Base-by-base conservation (phyloP, 2,888 invertebrate genomes). In the Polietes domitor region DNA sequence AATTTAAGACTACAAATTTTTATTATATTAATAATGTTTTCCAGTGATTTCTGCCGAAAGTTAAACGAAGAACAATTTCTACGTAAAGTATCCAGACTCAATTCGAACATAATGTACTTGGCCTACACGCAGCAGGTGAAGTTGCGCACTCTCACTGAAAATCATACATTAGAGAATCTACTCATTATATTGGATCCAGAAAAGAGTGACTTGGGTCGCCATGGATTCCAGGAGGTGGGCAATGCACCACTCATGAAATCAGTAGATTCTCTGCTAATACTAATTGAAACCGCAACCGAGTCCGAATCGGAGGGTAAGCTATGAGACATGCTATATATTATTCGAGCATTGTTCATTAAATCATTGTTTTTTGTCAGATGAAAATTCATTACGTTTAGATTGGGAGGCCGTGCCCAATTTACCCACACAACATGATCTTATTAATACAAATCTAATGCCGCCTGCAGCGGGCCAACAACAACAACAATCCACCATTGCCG, bases 21-120 rank as follows among this genome's bases (percentile, higher is more conserved):
- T 37, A 10, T 53, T n/a, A 21, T 17, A 6, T 68, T 50, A 50
- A 76, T 70, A 17, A 53, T 70, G 0, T 76, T 43, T 80, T 74
- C 80, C 92, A 97, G 97, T 91, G 97, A 97, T 92, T 97, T 97
- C 93, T 95, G 96, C 90, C 94, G 94, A 86, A 95, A 94, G 89
- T 93, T 96, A 91, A 94, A 93, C 65, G 95, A 95, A 89, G 94
- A 94, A 87, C 95, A 96, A 89, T 96, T 98, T 92, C 93, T 94
- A 87, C 94, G 94, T 86, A 94, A 95, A 92, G 96, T 96, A 79
- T 95, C 96, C 61, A 94, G 96, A 83, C 94, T 97, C 85, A 96
- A 97, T 92, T 95, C 96, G 87, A 97, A 97, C 89, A 94, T 97
- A 82, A 92, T 97, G 88, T 95, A 96, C 91, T 92, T 97, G 87